These are phyloP conservation scores for Merluccius polli DNA, from an alignment of 2,797 vertebrate genomes.

Conservation along the genomic window DNA sequence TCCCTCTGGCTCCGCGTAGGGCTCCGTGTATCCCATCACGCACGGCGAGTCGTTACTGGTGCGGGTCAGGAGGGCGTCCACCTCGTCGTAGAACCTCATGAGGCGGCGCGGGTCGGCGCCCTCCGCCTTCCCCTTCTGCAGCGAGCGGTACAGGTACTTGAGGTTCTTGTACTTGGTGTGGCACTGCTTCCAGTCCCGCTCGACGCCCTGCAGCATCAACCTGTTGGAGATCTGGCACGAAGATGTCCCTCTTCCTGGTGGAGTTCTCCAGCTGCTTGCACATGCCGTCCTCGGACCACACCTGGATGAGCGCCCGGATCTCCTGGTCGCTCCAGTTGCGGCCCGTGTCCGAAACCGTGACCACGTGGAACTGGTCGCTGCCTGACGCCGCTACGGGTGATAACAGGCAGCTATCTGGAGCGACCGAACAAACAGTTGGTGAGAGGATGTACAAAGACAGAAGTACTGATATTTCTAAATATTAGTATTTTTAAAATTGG, in stretches of 20 bases:
- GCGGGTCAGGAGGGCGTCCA: conserved; percentile 78
- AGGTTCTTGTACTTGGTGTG: conserved; percentile 88
- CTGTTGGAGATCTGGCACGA: conserved; percentile 83
- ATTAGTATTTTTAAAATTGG: too few relatives aligned
- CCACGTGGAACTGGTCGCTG: conserved; percentile 75
- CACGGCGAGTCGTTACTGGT: conserved; percentile 16
- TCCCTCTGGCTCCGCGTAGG: conserved; percentile 21
- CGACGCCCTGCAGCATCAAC: conserved; percentile 79
- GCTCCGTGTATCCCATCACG: conserved; percentile 25
- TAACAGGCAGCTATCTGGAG: conserved; percentile 53
- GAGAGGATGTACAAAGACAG: background rate
- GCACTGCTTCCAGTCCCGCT: conserved; percentile 89
- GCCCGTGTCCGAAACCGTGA: conserved; percentile 77
- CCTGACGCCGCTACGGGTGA: conserved; percentile 59
- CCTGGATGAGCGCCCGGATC: conserved; percentile 78
- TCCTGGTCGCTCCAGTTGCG: conserved; percentile 88
- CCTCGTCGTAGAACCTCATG: conserved; percentile 85
- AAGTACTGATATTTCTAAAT: background rate
- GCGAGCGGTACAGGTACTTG: conserved; percentile 84
- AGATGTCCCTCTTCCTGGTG: conserved; percentile 86
- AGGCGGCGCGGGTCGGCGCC: conserved; percentile 73
- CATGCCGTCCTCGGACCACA: conserved; percentile 82
- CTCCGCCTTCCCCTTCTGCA: conserved; percentile 78
- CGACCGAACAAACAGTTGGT: background rate
- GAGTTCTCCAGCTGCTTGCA: conserved; percentile 83